A percentile compares a stretch with the other conserved stretches of the same genome.
These are phyloP conservation scores for Meloidogyne exigua DNA, from an alignment of 1,140 invertebrate genomes.

Conservation along the genomic window DNA sequence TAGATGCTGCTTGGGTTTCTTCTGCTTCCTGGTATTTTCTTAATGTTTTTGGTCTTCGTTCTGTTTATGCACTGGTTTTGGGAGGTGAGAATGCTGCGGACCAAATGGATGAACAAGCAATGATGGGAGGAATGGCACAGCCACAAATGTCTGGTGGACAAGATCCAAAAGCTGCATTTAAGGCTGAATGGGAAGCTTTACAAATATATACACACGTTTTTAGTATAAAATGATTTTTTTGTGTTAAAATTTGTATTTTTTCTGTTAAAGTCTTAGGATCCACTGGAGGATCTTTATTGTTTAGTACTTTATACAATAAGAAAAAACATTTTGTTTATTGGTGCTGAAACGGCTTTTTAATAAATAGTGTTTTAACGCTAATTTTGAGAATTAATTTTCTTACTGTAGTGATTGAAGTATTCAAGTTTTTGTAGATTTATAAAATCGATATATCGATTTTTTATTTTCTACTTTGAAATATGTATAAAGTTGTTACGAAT, in stretches of 20 bases:
- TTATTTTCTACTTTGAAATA: not conserved
- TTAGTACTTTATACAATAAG: not conserved
- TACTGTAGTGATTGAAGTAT: too few species aligned
- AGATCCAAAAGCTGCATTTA: constrained; percentile 96
- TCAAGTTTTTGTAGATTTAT: too few species aligned
- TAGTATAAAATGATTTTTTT: constrained; percentile 12
- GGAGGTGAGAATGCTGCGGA: constrained; percentile 86
- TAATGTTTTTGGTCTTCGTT: constrained; percentile 95
- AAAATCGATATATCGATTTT: not conserved
- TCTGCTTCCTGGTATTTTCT: constrained; percentile 99
- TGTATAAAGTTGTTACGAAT: too few species aligned
- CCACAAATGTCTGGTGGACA: constrained; percentile 20
- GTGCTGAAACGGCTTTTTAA: not conserved
- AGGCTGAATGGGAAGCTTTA: constrained; percentile 96
- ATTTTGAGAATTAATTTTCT: too few species aligned
- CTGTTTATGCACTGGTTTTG: constrained; percentile 93
- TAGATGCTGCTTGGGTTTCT: constrained; percentile 98
- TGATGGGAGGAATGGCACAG: constrained; percentile 25
- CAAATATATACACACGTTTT: constrained; percentile 73
- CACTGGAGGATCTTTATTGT: too few species aligned
- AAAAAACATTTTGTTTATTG: too few species aligned
- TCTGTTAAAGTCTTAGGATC: too few species aligned
- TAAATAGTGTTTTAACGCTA: too few species aligned
- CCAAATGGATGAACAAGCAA: constrained; percentile 52
- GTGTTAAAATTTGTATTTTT: too few species aligned